phyloP scores from a whole-genome alignment of 37 sponge, comb jelly and placozoan genomes.

The Crambe crambe region DNA sequence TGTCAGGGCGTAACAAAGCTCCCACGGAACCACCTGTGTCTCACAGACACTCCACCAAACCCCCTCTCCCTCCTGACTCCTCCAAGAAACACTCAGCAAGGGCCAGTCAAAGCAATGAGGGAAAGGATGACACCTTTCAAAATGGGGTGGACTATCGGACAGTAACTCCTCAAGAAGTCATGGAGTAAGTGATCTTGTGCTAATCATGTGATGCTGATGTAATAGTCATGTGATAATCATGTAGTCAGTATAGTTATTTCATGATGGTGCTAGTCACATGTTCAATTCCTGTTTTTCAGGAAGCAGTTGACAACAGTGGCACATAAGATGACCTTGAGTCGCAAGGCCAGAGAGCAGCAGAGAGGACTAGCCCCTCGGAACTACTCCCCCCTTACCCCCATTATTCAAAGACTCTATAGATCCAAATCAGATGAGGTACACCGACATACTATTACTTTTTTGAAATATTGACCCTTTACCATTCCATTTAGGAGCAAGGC shows the following conservation, averaged over 20 bases:
- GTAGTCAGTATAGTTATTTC: neutral
- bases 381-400: constrained; percentile 30
- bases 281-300: constrained; percentile 2
- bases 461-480: neutral
- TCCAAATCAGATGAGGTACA: constrained; percentile 24
- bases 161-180: constrained; percentile 44
- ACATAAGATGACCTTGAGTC: constrained; percentile 30
- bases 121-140: neutral
- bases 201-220: neutral
- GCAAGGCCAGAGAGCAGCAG: constrained; percentile 16
- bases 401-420: constrained; percentile 23
- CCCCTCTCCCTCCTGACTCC: constrained; percentile 19
- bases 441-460: neutral
- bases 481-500: neutral
- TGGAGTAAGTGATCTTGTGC: constrained; percentile 16
- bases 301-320: constrained; percentile 22
- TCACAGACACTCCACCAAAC: neutral
- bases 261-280: neutral
- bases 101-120: neutral
- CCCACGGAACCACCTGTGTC: neutral
- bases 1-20: neutral
- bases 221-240: neutral
- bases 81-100: neutral
- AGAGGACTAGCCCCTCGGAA: neutral
- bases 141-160: constrained; percentile 17